Evolutionary conservation across 2,888 invertebrate genomes (phyloP), one percentile per base, ranked within the genome.

Genomic region (Phengaris alcon): DNA sequence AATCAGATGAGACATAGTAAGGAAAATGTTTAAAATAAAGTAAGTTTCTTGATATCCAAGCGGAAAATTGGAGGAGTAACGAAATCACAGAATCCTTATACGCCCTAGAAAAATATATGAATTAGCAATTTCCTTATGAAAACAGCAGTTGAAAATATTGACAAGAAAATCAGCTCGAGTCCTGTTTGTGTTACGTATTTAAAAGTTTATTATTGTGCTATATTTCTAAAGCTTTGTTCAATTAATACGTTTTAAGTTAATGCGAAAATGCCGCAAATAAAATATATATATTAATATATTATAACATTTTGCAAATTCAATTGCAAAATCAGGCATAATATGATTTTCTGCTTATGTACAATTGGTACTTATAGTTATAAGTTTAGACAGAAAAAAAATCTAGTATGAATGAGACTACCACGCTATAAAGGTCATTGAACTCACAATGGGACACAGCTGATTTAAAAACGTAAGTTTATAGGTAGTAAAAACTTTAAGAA

Each of bases 1-100:
- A 52, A 22, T 13, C 44, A 79, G 83, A 79, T 79, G 82, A 81
- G 81, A 73, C 12, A 79, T 82, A 82, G 81, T 84, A 84, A 82
- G 81, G 80, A 81, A 80, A 84, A 83, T 82, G 77, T 82, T 84
- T 82, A 82, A 81, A 80, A 78, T 74, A 81, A 81, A 79, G 79
- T 77, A 64, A 78, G 79, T 78, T 87, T 85, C 80, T 82, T 82
- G 80, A 84, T 84, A 82, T 82, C 82, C 83, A 81, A 83, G 83
- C 80, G 83, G 81, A 83, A 84, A 83, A 82, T 82, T 80, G 79
- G 80, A 79, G 80, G 81, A 84, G 83, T 82, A 79, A 83, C 79
- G 81, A 84, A 84, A 82, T 84, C 82, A 83, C 76, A 76, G 80
- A 76, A 79, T 79, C 54, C 44, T 77, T 77, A 75, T 74, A 73